Conservation (phyloP, 2,797 vertebrate genomes). For the Galaxias olidus region DNA sequence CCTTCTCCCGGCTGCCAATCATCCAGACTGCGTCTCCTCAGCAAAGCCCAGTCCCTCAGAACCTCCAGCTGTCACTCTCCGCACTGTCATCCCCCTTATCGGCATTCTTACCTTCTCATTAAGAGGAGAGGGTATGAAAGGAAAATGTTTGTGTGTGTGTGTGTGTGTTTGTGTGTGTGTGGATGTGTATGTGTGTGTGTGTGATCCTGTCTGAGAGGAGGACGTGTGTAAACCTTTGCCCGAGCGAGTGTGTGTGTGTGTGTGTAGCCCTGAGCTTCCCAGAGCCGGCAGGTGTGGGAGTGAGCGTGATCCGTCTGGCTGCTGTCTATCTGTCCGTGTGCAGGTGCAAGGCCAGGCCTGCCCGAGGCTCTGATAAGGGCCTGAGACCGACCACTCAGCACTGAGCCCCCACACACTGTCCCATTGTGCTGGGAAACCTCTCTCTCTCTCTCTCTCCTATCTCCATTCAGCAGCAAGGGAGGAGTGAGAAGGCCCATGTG, state of each 20-base stretch:
- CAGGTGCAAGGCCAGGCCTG: constrained; percentile 64
- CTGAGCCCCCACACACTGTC: constrained; percentile 9
- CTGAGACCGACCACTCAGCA: constrained; percentile 8
- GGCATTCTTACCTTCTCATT: no score
- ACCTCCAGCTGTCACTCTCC: no score
- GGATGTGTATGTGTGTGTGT: not conserved
- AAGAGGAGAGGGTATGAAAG: not conserved
- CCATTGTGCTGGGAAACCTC: constrained; percentile 16
- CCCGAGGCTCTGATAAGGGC: not conserved
- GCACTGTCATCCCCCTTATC: no score
- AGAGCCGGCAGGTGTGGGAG: constrained; percentile 47
- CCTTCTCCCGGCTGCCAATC: no score
- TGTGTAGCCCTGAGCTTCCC: constrained; percentile 39
- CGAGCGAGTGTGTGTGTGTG: not conserved
- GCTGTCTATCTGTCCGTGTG: constrained; percentile 41
- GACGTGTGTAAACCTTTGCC: not conserved
- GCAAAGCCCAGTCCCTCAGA: no score
- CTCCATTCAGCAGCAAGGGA: no score
- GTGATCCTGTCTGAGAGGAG: not conserved
- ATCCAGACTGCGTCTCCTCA: no score
- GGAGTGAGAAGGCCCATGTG: not conserved
- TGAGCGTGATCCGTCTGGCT: constrained; percentile 17
- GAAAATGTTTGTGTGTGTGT: constrained; percentile 10
- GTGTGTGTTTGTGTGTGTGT: constrained; percentile 1
- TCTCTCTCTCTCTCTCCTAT: not conserved